Evolutionary conservation across 2,113 vertebrate genomes (phyloP).

Genomic region (Heteronetta atricapilla): DNA sequence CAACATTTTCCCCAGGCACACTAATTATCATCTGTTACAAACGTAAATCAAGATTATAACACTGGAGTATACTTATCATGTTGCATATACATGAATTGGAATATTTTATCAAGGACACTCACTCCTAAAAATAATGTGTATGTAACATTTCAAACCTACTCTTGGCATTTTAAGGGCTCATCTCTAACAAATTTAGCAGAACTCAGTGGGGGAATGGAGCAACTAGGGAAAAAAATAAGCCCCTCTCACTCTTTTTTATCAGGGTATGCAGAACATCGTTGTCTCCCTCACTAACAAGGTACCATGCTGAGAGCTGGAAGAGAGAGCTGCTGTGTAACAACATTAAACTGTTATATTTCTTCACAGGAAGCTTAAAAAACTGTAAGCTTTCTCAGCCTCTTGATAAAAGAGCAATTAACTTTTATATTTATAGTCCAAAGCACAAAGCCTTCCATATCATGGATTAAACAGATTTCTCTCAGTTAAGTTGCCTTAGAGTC

Average conservation of each 20-base stretch:
- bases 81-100: slow-evolving; percentile 61
- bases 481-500: not conserved
- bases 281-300: not conserved
- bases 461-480: not conserved
- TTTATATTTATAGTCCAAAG: not conserved
- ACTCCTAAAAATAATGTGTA: slow-evolving; percentile 34
- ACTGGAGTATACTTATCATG: slow-evolving; percentile 47
- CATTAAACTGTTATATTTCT: not conserved
- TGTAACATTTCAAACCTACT: not conserved
- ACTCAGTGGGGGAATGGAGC: not conserved
- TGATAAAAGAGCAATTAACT: not conserved
- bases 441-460: not conserved
- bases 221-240: not conserved
- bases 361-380: not conserved
- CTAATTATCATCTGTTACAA: slow-evolving; percentile 62
- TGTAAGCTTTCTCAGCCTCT: not conserved
- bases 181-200: not conserved
- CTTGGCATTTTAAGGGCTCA: not conserved
- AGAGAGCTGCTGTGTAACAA: not conserved
- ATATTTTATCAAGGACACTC: slow-evolving; percentile 14
- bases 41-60: slow-evolving; percentile 57
- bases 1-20: not conserved
- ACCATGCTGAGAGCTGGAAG: not conserved
- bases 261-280: not conserved
- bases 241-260: not conserved